phyloP scores from a whole-genome alignment of 2,888 invertebrate species.

The Ctenicera cuprea region DNA sequence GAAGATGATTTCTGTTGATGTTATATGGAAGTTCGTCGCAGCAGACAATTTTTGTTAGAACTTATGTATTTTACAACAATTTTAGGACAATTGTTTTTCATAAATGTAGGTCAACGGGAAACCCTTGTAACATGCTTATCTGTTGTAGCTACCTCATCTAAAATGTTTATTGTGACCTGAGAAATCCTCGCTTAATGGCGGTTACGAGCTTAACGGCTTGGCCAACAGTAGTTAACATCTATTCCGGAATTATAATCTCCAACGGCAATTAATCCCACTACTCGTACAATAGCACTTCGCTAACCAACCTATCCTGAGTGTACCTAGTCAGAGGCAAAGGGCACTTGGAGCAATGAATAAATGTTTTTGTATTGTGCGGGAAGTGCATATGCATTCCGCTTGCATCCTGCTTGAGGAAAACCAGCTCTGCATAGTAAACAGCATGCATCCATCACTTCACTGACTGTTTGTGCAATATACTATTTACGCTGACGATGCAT shows the following conservation, averaged over 20 bases:
- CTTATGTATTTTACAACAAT: no score
- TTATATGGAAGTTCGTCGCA: no score
- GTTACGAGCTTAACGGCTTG: constrained; percentile 49
- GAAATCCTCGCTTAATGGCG: constrained; percentile 40
- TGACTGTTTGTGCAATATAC: constrained; percentile 31
- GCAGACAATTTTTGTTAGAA: no score
- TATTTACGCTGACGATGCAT: constrained; percentile 22
- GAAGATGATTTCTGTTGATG: no score
- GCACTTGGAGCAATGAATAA: constrained; percentile 33
- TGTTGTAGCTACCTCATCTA: constrained; percentile 7
- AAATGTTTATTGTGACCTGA: constrained; percentile 29
- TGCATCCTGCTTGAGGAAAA: constrained; percentile 39
- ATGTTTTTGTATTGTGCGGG: constrained; percentile 42
- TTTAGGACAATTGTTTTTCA: background rate
- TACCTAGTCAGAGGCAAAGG: constrained; percentile 28
- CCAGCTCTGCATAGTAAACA: constrained; percentile 40
- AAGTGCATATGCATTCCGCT: constrained; percentile 46
- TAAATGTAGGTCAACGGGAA: background rate
- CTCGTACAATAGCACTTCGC: constrained; percentile 26
- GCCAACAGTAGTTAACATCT: constrained; percentile 50
- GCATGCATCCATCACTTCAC: constrained; percentile 22
- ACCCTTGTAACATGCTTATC: background rate
- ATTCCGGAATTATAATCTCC: constrained; percentile 49
- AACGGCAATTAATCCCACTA: constrained; percentile 50
- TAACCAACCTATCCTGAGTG: constrained; percentile 22